Evolutionary conservation across 2,113 vertebrate genomes (phyloP), one percentile per base, ranked within the genome.

Genomic region (Corvus moneduloides): DNA sequence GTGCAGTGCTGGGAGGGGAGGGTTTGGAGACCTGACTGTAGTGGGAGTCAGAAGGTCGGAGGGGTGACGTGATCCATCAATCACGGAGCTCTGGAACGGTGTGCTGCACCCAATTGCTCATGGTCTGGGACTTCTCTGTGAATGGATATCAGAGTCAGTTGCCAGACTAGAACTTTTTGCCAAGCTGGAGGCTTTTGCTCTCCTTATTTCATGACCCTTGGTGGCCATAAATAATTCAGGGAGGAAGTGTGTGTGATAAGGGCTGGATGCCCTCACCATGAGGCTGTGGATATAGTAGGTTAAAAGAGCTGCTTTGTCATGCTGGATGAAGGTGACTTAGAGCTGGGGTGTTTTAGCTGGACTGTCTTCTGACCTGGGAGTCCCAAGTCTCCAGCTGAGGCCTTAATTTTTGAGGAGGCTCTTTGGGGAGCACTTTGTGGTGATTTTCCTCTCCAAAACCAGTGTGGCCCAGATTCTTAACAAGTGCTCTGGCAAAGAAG

Each of bases 21-120:
- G 9, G 16, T 52, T 52, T 8, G 23, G 39, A 54, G 56, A 11
- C 24, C 22, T 72, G 85, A 12, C 35, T 32, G 7, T 66, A 23
- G 16, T 71, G 71, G 33, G 16, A 26, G 55, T 80, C 68, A 44
- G 32, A 72, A 58, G 32, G 59, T 71, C 44, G 33, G 44, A 30
- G 26, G n/a, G n/a, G 4, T 66, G 90, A 74, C 0, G 3, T 46
- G 49, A 35, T 82, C 37, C 16, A 8, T 55, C 3, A 3, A 0
- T 37, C 2, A 1, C 1, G 26, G 64, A 78, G 46, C 46, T 24
- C 20, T 64, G 71, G 28, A 55, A 63, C 74, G 33, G 11, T 43
- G 16, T 1, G 16, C 58, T 91, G 37, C 49, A 46, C 68, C 37
- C 35, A 61, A 3, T 72, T 91, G 49, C 89, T 91, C 19, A 3